Base-by-base conservation (phyloP, 30 jellyfish, hydroid and myxozoan species). In the Aurelia aurita region DNA sequence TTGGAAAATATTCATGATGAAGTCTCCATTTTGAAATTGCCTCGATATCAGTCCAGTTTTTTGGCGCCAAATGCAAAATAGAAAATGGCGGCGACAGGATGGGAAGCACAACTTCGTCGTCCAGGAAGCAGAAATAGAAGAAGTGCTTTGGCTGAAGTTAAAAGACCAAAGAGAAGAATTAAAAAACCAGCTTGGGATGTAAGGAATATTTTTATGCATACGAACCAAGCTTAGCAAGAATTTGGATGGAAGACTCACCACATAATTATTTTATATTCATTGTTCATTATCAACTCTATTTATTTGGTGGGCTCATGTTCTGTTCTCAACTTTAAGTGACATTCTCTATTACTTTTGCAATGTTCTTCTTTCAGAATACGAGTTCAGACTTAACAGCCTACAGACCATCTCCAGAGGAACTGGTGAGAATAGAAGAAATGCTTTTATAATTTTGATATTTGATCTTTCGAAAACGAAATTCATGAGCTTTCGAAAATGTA, bases 101-200 rank as follows among this genome's bases (percentile, higher is more conserved):
- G 91, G 91, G 77, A 81, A 68, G 34, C 29, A n/a, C 91, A 81
- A 31, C 78, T 81, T 11, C 91, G 83, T 7, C 69, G 71, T 32
- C 39, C 69, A 12, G 60, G 55, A 11, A 81, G 28, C 69, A 66
- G 27, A n/a, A 58, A 43, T 9, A 53, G 58, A 29, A 51, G 67
- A 51, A 32, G 12, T 18, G 21, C 69, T 29, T 51, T 44, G 25
- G 22, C 46, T 13, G 91, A 81, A 21, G 58, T 58, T 7, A 18
- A 49, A 19, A 65, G 85, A 39, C 69, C 82, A 9, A 87, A 68
- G 69, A 76, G 76, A 59, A 70, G 74, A 21, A 45, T 9, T 16
- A 69, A 53, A 13, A 75, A 39, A 65, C 96, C 96, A 49, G 82
- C 90, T 32, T 87, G 96, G 96, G 96, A 87, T 76, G 96, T 87